Percentiles rank a stretch among this genome's conserved stretches.
Evolutionary conservation across 1,140 invertebrate species (phyloP).

Genomic region (Cheumatopsyche charites): DNA sequence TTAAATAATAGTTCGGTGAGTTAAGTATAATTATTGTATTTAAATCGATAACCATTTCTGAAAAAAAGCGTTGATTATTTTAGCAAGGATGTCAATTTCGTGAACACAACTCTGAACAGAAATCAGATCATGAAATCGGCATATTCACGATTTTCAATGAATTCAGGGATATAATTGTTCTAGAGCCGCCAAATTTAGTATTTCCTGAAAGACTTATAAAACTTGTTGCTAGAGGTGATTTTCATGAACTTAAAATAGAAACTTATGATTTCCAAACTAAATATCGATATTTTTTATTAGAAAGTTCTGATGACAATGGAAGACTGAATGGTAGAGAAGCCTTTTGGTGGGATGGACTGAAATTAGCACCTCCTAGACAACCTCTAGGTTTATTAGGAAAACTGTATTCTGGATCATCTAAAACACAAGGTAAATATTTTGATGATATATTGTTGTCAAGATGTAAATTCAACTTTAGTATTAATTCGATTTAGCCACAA

Average conservation of each 20-base stretch:
- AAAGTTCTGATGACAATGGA: constrained; percentile 55
- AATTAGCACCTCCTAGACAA: constrained; percentile 65
- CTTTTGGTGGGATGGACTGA: constrained; percentile 75
- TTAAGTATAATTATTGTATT: not conserved
- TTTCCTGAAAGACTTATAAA: constrained; percentile 72
- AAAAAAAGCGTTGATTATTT: constrained; percentile 8
- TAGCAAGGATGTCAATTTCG: constrained; percentile 65
- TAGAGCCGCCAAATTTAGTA: constrained; percentile 67
- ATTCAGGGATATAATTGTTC: constrained; percentile 64
- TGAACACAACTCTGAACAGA: constrained; percentile 67
- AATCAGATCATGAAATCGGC: constrained; percentile 62
- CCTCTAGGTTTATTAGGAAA: constrained; percentile 67
- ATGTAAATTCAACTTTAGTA: not conserved
- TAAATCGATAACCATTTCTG: not conserved
- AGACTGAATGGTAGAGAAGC: constrained; percentile 66
- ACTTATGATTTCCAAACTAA: not conserved
- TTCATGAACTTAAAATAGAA: not conserved
- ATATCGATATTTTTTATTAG: constrained; percentile 45
- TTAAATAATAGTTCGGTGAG: constrained; percentile 62
- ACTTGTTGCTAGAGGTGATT: constrained; percentile 64
- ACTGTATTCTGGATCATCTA: constrained; percentile 56
- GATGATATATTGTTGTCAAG: not conserved
- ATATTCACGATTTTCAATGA: constrained; percentile 64
- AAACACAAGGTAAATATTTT: constrained; percentile 32
- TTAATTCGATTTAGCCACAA: not conserved